Conservation (phyloP, 1,140 invertebrate species). For the Drosophila pseudoananassae region DNA sequence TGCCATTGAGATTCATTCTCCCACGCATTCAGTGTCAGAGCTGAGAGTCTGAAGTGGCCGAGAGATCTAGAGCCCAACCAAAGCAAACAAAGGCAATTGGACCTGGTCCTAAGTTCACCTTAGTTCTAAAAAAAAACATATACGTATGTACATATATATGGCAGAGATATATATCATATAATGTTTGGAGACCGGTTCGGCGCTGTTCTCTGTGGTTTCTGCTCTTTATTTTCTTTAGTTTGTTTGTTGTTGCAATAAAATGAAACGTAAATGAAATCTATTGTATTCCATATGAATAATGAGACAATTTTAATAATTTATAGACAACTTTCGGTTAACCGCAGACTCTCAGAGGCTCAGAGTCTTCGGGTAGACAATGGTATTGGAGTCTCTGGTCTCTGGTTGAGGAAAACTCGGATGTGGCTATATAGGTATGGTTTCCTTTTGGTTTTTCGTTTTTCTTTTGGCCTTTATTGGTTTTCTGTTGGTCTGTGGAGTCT, state of each 20-base stretch:
- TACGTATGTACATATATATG: neutral
- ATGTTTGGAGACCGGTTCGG: neutral
- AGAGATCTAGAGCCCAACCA: slow-evolving; percentile 40
- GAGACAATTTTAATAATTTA: slow-evolving; percentile 84
- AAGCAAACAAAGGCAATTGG: slow-evolving; percentile 69
- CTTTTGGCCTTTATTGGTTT: slow-evolving; percentile 1
- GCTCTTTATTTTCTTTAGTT: slow-evolving; percentile 20
- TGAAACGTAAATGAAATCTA: slow-evolving; percentile 81
- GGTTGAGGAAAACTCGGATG: slow-evolving; percentile 1
- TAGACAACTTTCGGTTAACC: slow-evolving; percentile 83
- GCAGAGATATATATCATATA: neutral
- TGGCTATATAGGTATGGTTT: slow-evolving; percentile 47
- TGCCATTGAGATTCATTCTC: slow-evolving; percentile 63
- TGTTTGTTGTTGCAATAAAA: slow-evolving; percentile 79
- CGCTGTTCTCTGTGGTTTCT: slow-evolving; percentile 49
- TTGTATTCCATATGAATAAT: slow-evolving; percentile 83
- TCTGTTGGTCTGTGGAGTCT: neutral
- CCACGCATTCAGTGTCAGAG: slow-evolving; percentile 63
- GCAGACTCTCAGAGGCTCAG: slow-evolving; percentile 27
- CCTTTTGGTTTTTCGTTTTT: slow-evolving; percentile 51
- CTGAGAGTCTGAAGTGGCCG: slow-evolving; percentile 22
- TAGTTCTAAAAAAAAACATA: slow-evolving; percentile 13
- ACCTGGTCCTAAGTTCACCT: slow-evolving; percentile 46
- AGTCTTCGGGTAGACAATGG: slow-evolving; percentile 54
- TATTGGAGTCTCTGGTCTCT: neutral